Evolutionary conservation across 2,888 invertebrate genomes (phyloP).

Genomic region (Phalangium opilio): DNA sequence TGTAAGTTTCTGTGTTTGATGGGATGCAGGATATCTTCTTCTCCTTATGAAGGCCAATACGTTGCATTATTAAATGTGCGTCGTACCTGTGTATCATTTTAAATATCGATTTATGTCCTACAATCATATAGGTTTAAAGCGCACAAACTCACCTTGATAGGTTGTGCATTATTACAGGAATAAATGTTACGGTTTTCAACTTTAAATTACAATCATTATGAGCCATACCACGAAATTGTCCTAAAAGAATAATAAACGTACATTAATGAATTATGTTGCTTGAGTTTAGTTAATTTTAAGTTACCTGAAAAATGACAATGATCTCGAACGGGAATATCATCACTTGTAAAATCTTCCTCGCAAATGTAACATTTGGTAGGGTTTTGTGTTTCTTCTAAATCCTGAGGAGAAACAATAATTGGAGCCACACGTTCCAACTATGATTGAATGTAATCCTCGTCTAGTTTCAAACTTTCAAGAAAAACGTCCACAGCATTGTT

Average conservation of each 20-base stretch:
- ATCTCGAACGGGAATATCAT: neutral
- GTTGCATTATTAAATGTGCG: slow-evolving; percentile 7
- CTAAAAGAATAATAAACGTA: no score
- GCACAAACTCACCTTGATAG: no score
- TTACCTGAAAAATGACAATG: neutral
- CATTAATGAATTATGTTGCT: no score
- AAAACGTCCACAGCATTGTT: neutral
- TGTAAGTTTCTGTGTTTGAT: slow-evolving; percentile 5
- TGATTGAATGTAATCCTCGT: neutral
- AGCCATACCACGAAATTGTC: neutral
- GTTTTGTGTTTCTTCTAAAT: neutral
- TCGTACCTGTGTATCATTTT: slow-evolving; percentile 1
- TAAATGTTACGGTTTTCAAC: neutral
- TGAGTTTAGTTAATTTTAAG: no score
- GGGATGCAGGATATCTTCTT: slow-evolving; percentile 1
- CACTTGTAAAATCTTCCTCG: neutral
- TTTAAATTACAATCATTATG: neutral
- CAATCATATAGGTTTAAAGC: no score
- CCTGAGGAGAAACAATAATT: neutral
- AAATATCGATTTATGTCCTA: no score
- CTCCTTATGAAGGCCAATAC: slow-evolving; percentile 4
- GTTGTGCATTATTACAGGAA: slow-evolving; percentile 6
- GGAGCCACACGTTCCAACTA: neutral
- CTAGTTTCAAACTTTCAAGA: neutral
- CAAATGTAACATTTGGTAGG: slow-evolving; percentile 1